phyloP scores from a whole-genome alignment of 1,140 invertebrate genomes.

The Limonius californicus region DNA sequence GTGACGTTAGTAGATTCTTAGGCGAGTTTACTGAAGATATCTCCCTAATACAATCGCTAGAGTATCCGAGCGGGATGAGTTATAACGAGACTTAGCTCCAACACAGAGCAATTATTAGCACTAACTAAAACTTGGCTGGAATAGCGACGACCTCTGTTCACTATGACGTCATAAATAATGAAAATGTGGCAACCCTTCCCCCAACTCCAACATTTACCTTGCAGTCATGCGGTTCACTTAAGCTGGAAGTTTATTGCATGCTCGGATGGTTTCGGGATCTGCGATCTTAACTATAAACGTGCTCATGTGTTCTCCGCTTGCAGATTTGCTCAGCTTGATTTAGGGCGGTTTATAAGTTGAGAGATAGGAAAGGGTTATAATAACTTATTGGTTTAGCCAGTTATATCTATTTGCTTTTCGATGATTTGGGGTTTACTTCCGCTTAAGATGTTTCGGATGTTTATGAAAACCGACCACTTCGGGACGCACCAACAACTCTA shows the following conservation, averaged over 20 bases:
- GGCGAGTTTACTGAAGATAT: slow-evolving; percentile 33
- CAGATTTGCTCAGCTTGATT: slow-evolving; percentile 41
- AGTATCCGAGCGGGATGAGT: slow-evolving; percentile 29
- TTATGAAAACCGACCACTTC: not conserved
- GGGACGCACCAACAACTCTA: not conserved
- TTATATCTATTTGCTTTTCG: slow-evolving; percentile 33
- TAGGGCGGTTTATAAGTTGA: slow-evolving; percentile 41
- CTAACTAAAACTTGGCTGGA: slow-evolving; percentile 44
- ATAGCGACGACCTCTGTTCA: slow-evolving; percentile 43
- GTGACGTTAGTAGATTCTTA: slow-evolving; percentile 32
- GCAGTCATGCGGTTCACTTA: slow-evolving; percentile 45
- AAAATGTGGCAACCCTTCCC: slow-evolving; percentile 35
- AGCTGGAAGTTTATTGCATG: slow-evolving; percentile 44
- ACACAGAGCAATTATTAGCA: slow-evolving; percentile 46
- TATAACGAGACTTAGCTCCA: slow-evolving; percentile 33
- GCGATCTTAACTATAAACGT: slow-evolving; percentile 40
- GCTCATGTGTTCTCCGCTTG: slow-evolving; percentile 38
- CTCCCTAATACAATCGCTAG: slow-evolving; percentile 31
- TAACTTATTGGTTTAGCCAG: slow-evolving; percentile 35
- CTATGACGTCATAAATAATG: slow-evolving; percentile 48
- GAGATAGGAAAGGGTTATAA: slow-evolving; percentile 27
- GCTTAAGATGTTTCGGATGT: slow-evolving; percentile 9
- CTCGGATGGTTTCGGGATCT: slow-evolving; percentile 42
- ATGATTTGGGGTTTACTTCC: slow-evolving; percentile 31
- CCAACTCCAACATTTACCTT: slow-evolving; percentile 39